Conservation (phyloP, 2,113 vertebrate genomes). For the Nymphicus hollandicus region DNA sequence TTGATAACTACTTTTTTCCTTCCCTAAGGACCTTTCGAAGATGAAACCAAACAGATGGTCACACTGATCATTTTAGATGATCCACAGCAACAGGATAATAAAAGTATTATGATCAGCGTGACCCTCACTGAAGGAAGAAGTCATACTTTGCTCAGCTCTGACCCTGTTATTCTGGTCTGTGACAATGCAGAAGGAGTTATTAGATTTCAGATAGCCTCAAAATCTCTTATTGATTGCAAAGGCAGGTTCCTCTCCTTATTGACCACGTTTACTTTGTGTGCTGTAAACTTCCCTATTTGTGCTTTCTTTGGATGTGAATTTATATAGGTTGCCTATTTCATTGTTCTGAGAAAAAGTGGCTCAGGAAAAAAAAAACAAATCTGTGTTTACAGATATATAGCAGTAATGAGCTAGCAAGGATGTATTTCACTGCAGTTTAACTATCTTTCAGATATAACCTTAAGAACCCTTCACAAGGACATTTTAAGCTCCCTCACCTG, state of each 20-base stretch:
- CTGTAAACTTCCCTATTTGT: neutral
- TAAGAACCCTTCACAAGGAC: neutral
- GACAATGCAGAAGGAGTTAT: conserved; percentile 86
- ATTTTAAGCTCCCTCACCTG: neutral
- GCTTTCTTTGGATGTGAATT: conserved; percentile 20
- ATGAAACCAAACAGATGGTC: conserved; percentile 81
- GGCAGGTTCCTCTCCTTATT: conserved; percentile 71
- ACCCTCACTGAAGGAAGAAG: conserved; percentile 84
- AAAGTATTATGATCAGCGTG: conserved; percentile 80
- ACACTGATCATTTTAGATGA: conserved; percentile 84
- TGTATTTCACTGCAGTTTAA: neutral
- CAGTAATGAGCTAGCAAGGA: conserved; percentile 5
- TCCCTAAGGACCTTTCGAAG: conserved; percentile 59
- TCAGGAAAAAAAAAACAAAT: neutral
- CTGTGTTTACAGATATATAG: neutral
- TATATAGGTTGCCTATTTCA: neutral
- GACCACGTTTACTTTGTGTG: conserved; percentile 33
- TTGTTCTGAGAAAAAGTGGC: neutral
- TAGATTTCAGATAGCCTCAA: conserved; percentile 85
- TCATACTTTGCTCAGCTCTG: conserved; percentile 81
- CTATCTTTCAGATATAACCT: neutral
- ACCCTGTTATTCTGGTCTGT: conserved; percentile 86
- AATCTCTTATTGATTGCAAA: conserved; percentile 83
- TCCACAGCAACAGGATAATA: conserved; percentile 82
- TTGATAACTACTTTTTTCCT: neutral